Conservation (phyloP, 1,140 invertebrate species). For the Ctenoplectra terminalis region DNA sequence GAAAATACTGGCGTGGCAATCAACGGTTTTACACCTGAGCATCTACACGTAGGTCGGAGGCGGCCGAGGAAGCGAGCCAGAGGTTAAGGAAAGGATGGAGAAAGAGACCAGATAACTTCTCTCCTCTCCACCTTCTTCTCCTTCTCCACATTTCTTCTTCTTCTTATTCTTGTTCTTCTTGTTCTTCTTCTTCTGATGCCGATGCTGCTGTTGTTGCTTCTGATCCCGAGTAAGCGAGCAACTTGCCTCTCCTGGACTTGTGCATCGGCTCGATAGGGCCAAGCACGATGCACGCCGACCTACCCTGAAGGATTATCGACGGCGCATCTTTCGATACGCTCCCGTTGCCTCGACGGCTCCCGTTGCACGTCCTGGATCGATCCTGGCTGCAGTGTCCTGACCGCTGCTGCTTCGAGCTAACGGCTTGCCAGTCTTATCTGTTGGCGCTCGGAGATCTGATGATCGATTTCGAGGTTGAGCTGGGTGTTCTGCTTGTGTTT, state of each 20-base stretch:
- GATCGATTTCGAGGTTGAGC: slow-evolving; percentile 22
- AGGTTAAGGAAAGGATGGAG: slow-evolving; percentile 61
- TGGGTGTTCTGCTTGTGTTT: neutral
- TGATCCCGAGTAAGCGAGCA: slow-evolving; percentile 7
- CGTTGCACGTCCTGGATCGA: slow-evolving; percentile 66
- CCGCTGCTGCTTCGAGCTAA: slow-evolving; percentile 4
- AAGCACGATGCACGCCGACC: slow-evolving; percentile 66
- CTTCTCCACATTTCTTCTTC: slow-evolving; percentile 14
- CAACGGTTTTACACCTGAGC: slow-evolving; percentile 80
- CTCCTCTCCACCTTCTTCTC: neutral
- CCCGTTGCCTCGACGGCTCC: slow-evolving; percentile 67
- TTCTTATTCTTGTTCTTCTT: neutral
- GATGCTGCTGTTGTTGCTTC: slow-evolving; percentile 15
- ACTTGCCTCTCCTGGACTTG: slow-evolving; percentile 33
- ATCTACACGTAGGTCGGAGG: slow-evolving; percentile 70
- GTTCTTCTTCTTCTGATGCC: neutral
- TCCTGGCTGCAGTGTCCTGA: slow-evolving; percentile 40
- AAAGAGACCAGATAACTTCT: slow-evolving; percentile 56
- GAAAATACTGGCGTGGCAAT: slow-evolving; percentile 78
- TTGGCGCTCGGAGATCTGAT: slow-evolving; percentile 3
- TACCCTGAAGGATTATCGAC: slow-evolving; percentile 70
- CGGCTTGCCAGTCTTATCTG: slow-evolving; percentile 20
- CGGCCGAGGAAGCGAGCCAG: slow-evolving; percentile 50
- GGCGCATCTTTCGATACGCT: slow-evolving; percentile 70
- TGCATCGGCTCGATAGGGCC: slow-evolving; percentile 59